Evolutionary conservation across 2,113 vertebrate genomes (phyloP).

Genomic region (Scartelaos histophorus): DNA sequence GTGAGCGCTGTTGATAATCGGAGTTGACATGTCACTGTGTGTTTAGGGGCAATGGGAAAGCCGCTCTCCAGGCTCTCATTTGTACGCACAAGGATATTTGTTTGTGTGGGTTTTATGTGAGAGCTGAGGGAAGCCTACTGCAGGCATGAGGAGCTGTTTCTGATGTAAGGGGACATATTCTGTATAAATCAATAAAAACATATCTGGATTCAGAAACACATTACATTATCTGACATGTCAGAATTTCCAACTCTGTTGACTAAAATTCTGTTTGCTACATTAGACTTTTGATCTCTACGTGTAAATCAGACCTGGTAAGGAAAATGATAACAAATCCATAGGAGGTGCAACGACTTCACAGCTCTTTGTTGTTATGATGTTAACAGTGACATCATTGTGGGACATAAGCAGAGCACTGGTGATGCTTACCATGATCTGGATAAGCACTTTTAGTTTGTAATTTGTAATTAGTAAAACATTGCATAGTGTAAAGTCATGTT

Average conservation of each 20-base stretch:
- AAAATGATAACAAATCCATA: no score
- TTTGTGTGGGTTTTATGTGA: constrained; percentile 26
- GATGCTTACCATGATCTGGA: neutral
- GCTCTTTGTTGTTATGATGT: no score
- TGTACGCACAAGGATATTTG: constrained; percentile 16
- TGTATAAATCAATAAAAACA: constrained; percentile 35
- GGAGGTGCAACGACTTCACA: no score
- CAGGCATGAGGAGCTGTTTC: constrained; percentile 15
- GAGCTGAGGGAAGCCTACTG: constrained; percentile 37
- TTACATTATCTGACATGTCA: neutral
- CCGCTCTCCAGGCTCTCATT: constrained; percentile 53
- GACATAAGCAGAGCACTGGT: neutral
- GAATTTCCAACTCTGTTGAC: neutral
- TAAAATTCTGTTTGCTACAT: neutral
- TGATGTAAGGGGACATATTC: constrained; percentile 58
- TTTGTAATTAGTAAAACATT: neutral
- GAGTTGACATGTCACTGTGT: constrained; percentile 64
- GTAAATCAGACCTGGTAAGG: neutral
- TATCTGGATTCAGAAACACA: neutral
- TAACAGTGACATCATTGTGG: neutral
- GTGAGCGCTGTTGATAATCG: constrained; percentile 48
- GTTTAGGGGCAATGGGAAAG: constrained; percentile 63
- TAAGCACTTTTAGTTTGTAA: neutral
- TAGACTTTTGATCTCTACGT: neutral
- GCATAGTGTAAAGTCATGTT: neutral